Percentiles rank a stretch among this genome's conserved stretches.
Conservation (phyloP, 2,888 invertebrate genomes). For the Gymnosoma rotundatum region DNA sequence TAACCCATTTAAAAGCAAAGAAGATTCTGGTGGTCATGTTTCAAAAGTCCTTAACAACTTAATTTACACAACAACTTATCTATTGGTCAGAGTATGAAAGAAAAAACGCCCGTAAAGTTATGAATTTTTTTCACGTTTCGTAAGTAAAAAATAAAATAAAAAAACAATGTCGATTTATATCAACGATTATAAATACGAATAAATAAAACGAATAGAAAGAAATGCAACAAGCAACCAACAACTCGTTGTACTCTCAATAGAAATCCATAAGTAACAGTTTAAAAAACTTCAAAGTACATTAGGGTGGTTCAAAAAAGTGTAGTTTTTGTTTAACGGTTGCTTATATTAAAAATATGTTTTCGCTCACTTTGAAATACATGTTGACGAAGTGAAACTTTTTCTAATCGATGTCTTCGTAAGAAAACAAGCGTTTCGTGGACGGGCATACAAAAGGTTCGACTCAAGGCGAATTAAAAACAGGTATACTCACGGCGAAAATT, state of each 20-base stretch:
- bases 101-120: slow-evolving; percentile 2
- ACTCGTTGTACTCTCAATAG: slow-evolving; percentile 20
- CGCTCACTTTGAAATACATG: too few relatives aligned
- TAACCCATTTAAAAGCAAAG: slow-evolving; percentile 20
- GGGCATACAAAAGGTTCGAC: too few relatives aligned
- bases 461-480: too few relatives aligned
- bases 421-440: too few relatives aligned
- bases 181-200: slow-evolving; percentile 59
- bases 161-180: slow-evolving; percentile 50
- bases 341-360: too few relatives aligned
- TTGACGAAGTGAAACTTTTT: too few relatives aligned
- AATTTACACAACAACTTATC: slow-evolving; percentile 45
- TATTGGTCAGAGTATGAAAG: slow-evolving; percentile 49
- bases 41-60: slow-evolving; percentile 22
- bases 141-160: slow-evolving; percentile 5
- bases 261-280: slow-evolving; percentile 54
- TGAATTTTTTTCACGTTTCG: slow-evolving; percentile 46
- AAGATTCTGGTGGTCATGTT: slow-evolving; percentile 1
- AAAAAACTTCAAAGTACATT: background rate
- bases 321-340: too few relatives aligned
- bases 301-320: too few relatives aligned
- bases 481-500: too few relatives aligned
- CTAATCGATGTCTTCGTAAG: too few relatives aligned
- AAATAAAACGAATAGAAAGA: slow-evolving; percentile 32
- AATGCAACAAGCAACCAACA: slow-evolving; percentile 38